Evolutionary conservation across 1,140 invertebrate genomes (phyloP).

Genomic region (Macrosteles quadrilineatus): DNA sequence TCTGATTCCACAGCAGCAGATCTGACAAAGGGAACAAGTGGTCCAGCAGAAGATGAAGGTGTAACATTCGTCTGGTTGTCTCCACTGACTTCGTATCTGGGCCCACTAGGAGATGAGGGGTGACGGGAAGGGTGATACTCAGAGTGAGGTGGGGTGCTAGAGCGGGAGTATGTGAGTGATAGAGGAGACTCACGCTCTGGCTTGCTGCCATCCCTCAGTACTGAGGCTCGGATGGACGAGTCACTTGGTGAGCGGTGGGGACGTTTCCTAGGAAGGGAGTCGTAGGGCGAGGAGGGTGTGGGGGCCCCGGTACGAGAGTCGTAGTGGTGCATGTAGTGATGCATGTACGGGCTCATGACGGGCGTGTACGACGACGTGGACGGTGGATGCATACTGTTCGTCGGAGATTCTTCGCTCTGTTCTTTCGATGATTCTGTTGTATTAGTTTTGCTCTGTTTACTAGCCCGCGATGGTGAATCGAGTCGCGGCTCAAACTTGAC

Average conservation of each 20-base stretch:
- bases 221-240: slow-evolving; percentile 58
- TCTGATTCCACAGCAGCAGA: slow-evolving; percentile 47
- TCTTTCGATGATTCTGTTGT: slow-evolving; percentile 43
- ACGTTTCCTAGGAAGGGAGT: slow-evolving; percentile 51
- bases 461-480: slow-evolving; percentile 41
- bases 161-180: slow-evolving; percentile 21
- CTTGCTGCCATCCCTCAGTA: slow-evolving; percentile 61
- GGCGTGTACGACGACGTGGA: slow-evolving; percentile 51
- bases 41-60: slow-evolving; percentile 36
- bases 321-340: slow-evolving; percentile 40
- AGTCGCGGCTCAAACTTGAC: slow-evolving; percentile 36
- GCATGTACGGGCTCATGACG: slow-evolving; percentile 51
- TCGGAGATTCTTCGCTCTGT: slow-evolving; percentile 44
- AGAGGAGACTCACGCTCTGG: slow-evolving; percentile 30
- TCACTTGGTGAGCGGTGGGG: slow-evolving; percentile 54
- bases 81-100: slow-evolving; percentile 25
- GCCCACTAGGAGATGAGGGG: slow-evolving; percentile 47
- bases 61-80: slow-evolving; percentile 14
- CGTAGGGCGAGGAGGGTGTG: slow-evolving; percentile 44
- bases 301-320: slow-evolving; percentile 38
- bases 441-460: slow-evolving; percentile 31
- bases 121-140: slow-evolving; percentile 26
- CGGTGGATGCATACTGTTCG: slow-evolving; percentile 40
- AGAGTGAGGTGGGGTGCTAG: slow-evolving; percentile 17
- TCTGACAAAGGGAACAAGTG: slow-evolving; percentile 46